Conservation (phyloP, 2,888 invertebrate species). For the Lagria hirta region DNA sequence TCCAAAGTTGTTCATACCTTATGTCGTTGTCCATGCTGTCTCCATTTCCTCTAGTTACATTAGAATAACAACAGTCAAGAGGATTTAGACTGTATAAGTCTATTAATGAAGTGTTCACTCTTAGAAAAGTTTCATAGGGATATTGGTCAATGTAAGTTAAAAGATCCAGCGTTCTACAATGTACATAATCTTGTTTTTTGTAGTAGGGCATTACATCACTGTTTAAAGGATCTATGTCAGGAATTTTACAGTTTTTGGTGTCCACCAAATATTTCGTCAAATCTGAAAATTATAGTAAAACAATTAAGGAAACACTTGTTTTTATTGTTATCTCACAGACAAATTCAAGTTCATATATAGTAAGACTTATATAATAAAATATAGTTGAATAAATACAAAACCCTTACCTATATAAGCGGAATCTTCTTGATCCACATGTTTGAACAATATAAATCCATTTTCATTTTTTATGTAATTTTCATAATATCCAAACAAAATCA, state of each 20-base stretch:
- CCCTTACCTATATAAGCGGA: constrained; percentile 12
- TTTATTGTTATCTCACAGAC: too few relatives aligned
- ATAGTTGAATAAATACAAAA: too few relatives aligned
- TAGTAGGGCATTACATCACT: constrained; percentile 37
- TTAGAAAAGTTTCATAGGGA: constrained; percentile 32
- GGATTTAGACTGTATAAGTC: constrained; percentile 11
- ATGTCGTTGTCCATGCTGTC: constrained; percentile 14
- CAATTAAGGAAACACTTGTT: too few relatives aligned
- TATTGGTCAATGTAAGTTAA: constrained; percentile 38
- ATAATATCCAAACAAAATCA: constrained; percentile 23
- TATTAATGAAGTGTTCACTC: constrained; percentile 33
- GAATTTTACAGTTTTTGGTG: constrained; percentile 40
- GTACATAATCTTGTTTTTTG: constrained; percentile 31
- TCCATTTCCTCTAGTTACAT: constrained; percentile 19
- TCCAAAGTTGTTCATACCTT: constrained; percentile 12
- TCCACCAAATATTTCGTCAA: constrained; percentile 35
- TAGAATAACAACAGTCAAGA: constrained; percentile 18
- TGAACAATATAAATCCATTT: constrained; percentile 14
- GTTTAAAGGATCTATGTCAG: constrained; percentile 40
- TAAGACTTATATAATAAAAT: too few relatives aligned
- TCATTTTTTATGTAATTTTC: constrained; percentile 16
- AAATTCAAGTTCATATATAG: too few relatives aligned
- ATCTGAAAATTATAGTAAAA: constrained; percentile 13
- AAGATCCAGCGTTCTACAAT: constrained; percentile 36
- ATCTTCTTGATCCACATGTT: constrained; percentile 6